phyloP scores from a whole-genome alignment of 2,113 vertebrate genomes.

The Paedocypris sp. region DNA sequence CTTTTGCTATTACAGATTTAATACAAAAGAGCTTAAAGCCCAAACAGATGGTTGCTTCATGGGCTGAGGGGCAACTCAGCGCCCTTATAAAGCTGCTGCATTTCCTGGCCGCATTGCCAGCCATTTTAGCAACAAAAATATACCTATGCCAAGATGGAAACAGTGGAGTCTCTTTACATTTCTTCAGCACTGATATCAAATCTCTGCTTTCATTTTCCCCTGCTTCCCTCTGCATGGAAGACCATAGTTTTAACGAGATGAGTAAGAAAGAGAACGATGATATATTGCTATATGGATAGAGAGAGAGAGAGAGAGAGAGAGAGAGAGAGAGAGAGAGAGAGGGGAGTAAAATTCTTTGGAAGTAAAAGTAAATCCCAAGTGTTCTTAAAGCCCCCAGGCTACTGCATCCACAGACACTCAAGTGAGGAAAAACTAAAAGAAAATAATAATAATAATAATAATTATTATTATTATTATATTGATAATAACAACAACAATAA shows the following conservation, averaged over 20 bases:
- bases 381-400: constrained; percentile 9
- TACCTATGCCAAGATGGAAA: constrained; percentile 5
- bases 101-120: not conserved
- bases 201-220: constrained; percentile 4
- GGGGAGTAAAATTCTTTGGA: not conserved
- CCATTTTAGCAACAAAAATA: constrained; percentile 21
- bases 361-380: constrained; percentile 5
- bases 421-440: not conserved
- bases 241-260: not conserved
- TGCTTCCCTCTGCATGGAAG: not conserved
- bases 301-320: not conserved
- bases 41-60: constrained; percentile 32
- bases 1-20: constrained; percentile 30
- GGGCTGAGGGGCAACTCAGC: constrained; percentile 4
- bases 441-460: too few relatives aligned
- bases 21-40: constrained; percentile 19
- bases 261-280: not conserved
- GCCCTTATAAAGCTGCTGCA: constrained; percentile 15
- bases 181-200: constrained; percentile 2
- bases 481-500: too few relatives aligned
- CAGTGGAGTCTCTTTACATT: constrained; percentile 9
- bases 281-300: too few relatives aligned
- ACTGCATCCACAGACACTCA: constrained; percentile 13
- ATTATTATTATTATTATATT: too few relatives aligned
- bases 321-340: not conserved